These are phyloP conservation scores for Hemicordylus capensis DNA, from an alignment of 2,113 vertebrate species.

Conservation along the genomic window DNA sequence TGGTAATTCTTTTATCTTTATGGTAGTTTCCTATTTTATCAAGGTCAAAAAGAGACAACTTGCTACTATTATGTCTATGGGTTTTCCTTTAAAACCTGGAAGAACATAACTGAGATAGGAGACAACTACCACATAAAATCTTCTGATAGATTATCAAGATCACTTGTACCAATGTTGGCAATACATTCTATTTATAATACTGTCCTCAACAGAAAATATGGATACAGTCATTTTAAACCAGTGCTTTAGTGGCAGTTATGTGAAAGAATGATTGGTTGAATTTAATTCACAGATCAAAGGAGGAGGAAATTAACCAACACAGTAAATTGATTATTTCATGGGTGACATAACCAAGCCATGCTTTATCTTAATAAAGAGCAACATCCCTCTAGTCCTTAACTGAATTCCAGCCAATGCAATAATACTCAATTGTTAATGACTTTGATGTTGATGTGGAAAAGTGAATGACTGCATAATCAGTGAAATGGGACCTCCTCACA, in stretches of 20 bases:
- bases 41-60: constrained; percentile 60
- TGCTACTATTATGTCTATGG: constrained; percentile 55
- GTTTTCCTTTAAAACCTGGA: constrained; percentile 35
- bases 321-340: constrained; percentile 93
- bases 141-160: neutral
- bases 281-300: constrained; percentile 87
- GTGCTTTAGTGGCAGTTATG: constrained; percentile 71
- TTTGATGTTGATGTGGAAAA: constrained; percentile 88
- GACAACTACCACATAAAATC: constrained; percentile 4
- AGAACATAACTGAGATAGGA: constrained; percentile 62
- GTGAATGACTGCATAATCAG: constrained; percentile 84
- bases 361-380: constrained; percentile 90
- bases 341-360: constrained; percentile 85
- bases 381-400: constrained; percentile 79
- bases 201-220: constrained; percentile 62
- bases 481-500: constrained; percentile 86
- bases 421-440: constrained; percentile 83
- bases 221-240: constrained; percentile 69
- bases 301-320: constrained; percentile 83
- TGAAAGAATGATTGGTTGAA: constrained; percentile 84
- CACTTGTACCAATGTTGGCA: constrained; percentile 50
- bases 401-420: constrained; percentile 83
- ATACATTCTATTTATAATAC: constrained; percentile 49
- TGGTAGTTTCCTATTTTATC: constrained; percentile 48
- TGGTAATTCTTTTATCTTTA: constrained; percentile 54